Evolutionary conservation across 2,888 invertebrate genomes (phyloP).

Genomic region (Cyrtodaria siliqua): DNA sequence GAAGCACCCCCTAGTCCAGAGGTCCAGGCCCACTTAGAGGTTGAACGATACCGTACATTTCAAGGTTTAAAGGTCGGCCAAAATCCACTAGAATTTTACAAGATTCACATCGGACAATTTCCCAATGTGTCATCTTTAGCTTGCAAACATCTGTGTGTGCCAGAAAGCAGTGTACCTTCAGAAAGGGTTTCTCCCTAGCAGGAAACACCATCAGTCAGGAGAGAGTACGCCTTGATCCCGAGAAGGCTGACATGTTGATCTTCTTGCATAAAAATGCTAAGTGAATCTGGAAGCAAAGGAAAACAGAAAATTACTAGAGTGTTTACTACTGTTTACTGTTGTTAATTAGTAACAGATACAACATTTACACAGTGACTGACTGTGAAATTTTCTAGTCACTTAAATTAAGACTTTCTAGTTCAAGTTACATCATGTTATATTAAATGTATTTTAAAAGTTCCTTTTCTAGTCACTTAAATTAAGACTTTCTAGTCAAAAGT

Average conservation of each 20-base stretch:
- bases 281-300: too few relatives aligned
- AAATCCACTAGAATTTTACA: background rate
- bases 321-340: too few relatives aligned
- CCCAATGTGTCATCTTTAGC: background rate
- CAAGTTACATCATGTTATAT: too few relatives aligned
- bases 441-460: too few relatives aligned
- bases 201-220: background rate
- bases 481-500: too few relatives aligned
- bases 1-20: background rate
- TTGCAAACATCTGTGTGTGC: background rate
- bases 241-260: background rate
- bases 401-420: too few relatives aligned
- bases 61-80: background rate
- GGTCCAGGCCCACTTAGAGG: slow-evolving; percentile 1
- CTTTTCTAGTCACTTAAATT: too few relatives aligned
- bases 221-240: background rate
- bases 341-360: too few relatives aligned
- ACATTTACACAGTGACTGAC: too few relatives aligned
- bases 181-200: background rate
- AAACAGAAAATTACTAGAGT: too few relatives aligned
- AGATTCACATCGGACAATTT: background rate
- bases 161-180: slow-evolving; percentile 1
- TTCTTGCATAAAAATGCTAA: too few relatives aligned
- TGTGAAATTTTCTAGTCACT: too few relatives aligned
- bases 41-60: background rate